These are phyloP conservation scores for Pseudoips prasinana DNA, from an alignment of 2,888 invertebrate species.

Conservation along the genomic window DNA sequence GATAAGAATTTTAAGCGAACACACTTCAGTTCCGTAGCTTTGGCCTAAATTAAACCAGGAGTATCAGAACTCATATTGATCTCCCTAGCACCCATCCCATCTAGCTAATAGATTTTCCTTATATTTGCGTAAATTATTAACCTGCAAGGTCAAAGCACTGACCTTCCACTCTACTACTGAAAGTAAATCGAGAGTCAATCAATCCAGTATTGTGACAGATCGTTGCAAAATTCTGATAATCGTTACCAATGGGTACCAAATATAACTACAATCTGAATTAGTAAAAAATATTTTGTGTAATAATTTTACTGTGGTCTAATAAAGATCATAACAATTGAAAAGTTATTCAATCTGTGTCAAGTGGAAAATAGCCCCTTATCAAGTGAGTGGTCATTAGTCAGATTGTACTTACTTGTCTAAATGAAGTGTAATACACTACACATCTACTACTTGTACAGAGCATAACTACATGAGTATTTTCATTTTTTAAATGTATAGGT, in stretches of 20 bases:
- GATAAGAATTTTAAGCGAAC: no score
- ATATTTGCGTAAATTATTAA: conserved; percentile 26
- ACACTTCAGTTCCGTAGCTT: no score
- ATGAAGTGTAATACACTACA: no score
- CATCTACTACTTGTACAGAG: no score
- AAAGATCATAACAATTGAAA: conserved; percentile 24
- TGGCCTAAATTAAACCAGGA: no score
- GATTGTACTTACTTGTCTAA: no score
- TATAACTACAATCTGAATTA: conserved; percentile 14
- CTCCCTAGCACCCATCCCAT: no score
- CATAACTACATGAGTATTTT: no score
- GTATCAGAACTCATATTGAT: no score
- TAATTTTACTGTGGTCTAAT: conserved; percentile 20
- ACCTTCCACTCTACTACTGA: conserved; percentile 47
- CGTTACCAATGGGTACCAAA: conserved; percentile 41
- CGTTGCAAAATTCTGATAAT: conserved; percentile 51
- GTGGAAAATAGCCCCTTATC: conserved; percentile 28
- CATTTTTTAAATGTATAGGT: no score
- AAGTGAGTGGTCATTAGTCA: conserved; percentile 9
- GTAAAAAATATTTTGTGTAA: conserved; percentile 23
- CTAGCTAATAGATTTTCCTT: conserved; percentile 26
- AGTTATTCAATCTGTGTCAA: conserved; percentile 35
- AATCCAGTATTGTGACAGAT: conserved; percentile 46
- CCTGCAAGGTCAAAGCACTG: conserved; percentile 40
- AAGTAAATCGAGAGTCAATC: conserved; percentile 61